Evolutionary conservation across 2,797 vertebrate genomes (phyloP), one percentile per base, ranked within the genome.

Genomic region (Cetoscarus ocellatus): DNA sequence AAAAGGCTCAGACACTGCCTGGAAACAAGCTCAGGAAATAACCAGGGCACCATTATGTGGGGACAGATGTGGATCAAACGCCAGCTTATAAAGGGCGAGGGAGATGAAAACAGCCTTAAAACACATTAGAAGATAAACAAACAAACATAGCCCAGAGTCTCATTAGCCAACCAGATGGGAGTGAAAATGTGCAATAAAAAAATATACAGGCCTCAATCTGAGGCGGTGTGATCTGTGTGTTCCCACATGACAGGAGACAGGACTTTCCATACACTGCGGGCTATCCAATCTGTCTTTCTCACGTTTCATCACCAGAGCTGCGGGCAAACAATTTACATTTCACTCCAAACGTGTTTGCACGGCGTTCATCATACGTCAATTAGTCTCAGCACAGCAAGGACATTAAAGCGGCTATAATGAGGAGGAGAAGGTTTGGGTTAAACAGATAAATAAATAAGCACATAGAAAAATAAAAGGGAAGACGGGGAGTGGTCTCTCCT

Each of bases 51-150:
- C 75, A 69, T 59, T 51, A 75, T 10, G 54, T 53, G 3, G 1
- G 68, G 70, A 76, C 85, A 85, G 76, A 86, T 84, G 84, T 27
- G 35, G 75, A 80, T 89, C 79, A 80, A 84, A 82, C 61, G 2
- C 5, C 0, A 12, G 44, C 80, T 86, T 76, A 72, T 78, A 52
- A 88, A 67, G 64, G 44, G 36, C 42, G 42, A 8, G 5, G 55
- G 55, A 73, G 81, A 86, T 80, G 72, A 86, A 86, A 84, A 84
- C 49, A 11, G 27, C 71, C 80, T 77, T 84, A 77, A 87, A 89
- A 85, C 69, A 81, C 82, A 88, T 91, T 82, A 90, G 73, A 84
- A 79, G 77, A 83, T 84, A 90, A 92, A 90, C 78, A 92, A 91
- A 92, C 85, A 90, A 84, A 88, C 80, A 81, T 75, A 79, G 61